Evolutionary conservation across 2,113 vertebrate species (phyloP).

Genomic region (Prunella himalayana): DNA sequence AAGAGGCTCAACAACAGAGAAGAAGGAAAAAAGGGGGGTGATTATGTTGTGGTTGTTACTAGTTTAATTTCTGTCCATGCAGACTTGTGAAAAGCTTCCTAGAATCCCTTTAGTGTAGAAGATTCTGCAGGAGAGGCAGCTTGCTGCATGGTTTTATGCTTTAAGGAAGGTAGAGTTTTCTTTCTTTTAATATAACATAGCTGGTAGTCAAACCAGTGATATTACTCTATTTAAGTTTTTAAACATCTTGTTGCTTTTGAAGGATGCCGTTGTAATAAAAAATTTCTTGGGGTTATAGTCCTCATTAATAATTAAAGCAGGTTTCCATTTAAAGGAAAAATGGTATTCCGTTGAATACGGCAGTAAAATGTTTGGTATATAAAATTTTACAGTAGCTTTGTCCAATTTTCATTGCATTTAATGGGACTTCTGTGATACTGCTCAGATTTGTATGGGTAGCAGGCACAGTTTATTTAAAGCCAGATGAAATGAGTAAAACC

Average conservation of each 20-base stretch:
- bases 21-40: rapidly evolving
- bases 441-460: background rate
- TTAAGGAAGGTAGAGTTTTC: background rate
- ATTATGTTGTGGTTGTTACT: background rate
- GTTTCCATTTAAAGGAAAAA: slow-evolving; percentile 22
- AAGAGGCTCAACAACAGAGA: background rate
- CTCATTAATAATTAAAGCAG: slow-evolving; percentile 19
- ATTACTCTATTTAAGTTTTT: slow-evolving; percentile 20
- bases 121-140: background rate
- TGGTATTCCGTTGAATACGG: background rate
- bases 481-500: background rate
- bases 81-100: background rate
- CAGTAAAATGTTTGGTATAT: slow-evolving; percentile 10
- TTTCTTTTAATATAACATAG: background rate
- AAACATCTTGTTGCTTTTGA: slow-evolving; percentile 27
- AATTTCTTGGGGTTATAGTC: background rate
- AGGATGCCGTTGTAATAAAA: background rate
- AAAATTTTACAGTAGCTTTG: slow-evolving; percentile 46
- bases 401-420: slow-evolving; percentile 26
- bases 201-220: background rate
- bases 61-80: background rate
- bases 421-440: background rate
- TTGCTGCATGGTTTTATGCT: background rate
- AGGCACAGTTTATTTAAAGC: background rate
- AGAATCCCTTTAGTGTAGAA: background rate